Percentiles rank a stretch among this genome's conserved stretches.
Evolutionary conservation across 2,797 vertebrate genomes (phyloP).

Genomic region (Danio aesculapii): DNA sequence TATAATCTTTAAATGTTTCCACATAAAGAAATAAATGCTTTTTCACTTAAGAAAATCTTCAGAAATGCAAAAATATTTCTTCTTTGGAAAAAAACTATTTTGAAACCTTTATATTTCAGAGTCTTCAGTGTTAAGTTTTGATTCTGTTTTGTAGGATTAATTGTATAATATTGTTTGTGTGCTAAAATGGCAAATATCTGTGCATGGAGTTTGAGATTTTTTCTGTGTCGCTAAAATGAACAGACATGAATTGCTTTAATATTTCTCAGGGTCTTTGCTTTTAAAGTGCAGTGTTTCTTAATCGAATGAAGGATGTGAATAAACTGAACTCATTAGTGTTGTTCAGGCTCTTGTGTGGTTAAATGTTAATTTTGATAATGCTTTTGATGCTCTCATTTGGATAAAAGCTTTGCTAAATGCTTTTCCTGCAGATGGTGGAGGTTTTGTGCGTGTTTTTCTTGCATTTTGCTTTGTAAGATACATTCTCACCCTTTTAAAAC

Average conservation of each 20-base stretch:
- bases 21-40: too few species aligned
- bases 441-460: not conserved
- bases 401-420: not conserved
- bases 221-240: not conserved
- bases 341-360: not conserved
- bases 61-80: too few species aligned
- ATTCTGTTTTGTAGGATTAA: not conserved
- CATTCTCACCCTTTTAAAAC: not conserved
- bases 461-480: not conserved
- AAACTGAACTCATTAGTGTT: not conserved
- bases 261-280: not conserved
- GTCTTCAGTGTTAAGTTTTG: not conserved
- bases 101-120: too few species aligned
- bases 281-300: not conserved
- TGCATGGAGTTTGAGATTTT: too few species aligned
- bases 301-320: slow-evolving; percentile 1
- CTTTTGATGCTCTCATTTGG: not conserved
- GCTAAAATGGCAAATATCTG: too few species aligned
- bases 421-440: too few species aligned
- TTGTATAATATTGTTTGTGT: not conserved
- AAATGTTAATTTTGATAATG: not conserved
- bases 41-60: too few species aligned
- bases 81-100: too few species aligned
- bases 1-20: too few species aligned
- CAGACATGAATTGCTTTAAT: not conserved